These are phyloP conservation scores for Cryptoprocta ferox DNA, from an alignment of 2,797 vertebrate species.

Conservation along the genomic window DNA sequence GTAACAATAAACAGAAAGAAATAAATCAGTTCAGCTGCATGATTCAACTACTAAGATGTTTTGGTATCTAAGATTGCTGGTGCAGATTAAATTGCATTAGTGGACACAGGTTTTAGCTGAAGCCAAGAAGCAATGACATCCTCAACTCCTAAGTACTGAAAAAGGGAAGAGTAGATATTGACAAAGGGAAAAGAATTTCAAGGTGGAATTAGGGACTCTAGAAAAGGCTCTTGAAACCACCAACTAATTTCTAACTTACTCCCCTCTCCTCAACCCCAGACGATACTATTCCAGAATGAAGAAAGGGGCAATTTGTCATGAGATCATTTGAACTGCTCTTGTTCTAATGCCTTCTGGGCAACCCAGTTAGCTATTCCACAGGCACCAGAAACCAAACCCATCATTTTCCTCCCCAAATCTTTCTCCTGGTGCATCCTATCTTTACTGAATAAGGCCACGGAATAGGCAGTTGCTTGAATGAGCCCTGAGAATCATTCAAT, in stretches of 20 bases:
- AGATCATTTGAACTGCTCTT: neutral
- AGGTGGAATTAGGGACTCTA: neutral
- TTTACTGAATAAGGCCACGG: neutral
- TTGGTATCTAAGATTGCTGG: neutral
- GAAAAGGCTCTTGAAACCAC: neutral
- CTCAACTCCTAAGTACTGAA: neutral
- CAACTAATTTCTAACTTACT: neutral
- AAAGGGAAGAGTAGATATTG: neutral
- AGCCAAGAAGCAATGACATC: neutral
- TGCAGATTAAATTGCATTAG: constrained; percentile 53
- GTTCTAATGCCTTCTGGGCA: neutral
- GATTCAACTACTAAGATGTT: neutral
- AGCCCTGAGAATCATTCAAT: neutral
- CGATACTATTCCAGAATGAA: neutral
- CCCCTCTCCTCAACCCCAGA: fast-evolving
- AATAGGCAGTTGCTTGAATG: neutral
- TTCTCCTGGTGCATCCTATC: neutral
- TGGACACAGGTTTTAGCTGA: neutral
- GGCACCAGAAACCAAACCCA: neutral
- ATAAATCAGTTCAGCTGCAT: neutral
- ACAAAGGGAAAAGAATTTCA: neutral
- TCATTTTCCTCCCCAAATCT: neutral
- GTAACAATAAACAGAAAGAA: neutral
- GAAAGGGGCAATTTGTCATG: neutral
- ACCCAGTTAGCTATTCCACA: neutral